Evolutionary conservation across 2,113 vertebrate species (phyloP).

Genomic region (Chrysochloris asiatica): DNA sequence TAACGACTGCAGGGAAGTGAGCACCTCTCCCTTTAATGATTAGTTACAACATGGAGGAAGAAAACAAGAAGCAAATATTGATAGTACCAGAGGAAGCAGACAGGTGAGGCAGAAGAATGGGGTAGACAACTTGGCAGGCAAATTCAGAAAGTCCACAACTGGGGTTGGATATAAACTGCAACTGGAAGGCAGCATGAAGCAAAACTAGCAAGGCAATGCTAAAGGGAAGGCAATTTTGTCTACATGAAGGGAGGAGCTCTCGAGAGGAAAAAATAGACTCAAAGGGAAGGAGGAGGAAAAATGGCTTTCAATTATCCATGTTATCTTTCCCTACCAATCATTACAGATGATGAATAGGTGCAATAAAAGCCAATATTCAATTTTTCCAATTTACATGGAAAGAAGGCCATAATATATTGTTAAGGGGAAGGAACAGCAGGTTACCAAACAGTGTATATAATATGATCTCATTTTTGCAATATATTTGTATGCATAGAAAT

Average conservation of each 20-base stretch:
- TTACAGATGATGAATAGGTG: slow-evolving; percentile 70
- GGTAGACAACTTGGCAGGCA: background rate
- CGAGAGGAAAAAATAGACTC: slow-evolving; percentile 51
- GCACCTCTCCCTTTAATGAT: background rate
- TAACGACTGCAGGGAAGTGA: background rate
- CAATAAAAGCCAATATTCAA: slow-evolving; percentile 78
- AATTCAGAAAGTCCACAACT: background rate
- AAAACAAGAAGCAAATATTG: background rate
- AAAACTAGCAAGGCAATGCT: slow-evolving; percentile 44
- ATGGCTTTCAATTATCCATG: slow-evolving; percentile 67
- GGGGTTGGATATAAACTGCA: background rate
- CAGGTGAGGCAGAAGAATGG: background rate
- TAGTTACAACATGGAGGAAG: background rate
- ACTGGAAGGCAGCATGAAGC: background rate
- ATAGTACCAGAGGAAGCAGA: background rate
- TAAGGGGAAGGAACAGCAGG: slow-evolving; percentile 58
- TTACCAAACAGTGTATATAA: slow-evolving; percentile 58
- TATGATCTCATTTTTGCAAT: slow-evolving; percentile 56
- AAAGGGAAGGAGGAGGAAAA: slow-evolving; percentile 52
- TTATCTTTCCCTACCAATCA: slow-evolving; percentile 70
- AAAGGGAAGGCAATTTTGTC: background rate
- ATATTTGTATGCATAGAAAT: slow-evolving; percentile 30
- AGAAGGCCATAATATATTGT: slow-evolving; percentile 67
- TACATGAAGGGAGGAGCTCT: slow-evolving; percentile 41
- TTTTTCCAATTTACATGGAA: slow-evolving; percentile 75